phyloP scores from a whole-genome alignment of 2,113 vertebrate species.

The Chloebia gouldiae region DNA sequence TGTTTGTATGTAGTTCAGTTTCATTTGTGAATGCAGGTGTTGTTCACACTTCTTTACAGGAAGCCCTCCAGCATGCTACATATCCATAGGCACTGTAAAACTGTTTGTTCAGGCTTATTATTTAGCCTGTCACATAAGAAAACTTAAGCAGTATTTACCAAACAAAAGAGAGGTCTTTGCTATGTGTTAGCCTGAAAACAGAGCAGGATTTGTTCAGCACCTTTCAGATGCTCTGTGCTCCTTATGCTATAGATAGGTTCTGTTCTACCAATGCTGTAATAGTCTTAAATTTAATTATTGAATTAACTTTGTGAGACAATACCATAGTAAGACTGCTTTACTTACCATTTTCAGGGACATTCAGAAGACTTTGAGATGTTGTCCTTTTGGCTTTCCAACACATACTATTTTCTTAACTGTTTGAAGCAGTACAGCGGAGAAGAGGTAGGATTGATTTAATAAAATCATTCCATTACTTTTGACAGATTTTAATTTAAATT shows the following conservation, averaged over 20 bases:
- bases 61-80: background rate
- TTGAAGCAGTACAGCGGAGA: slow-evolving; percentile 98
- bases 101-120: background rate
- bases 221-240: background rate
- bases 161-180: background rate
- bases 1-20: background rate
- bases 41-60: background rate
- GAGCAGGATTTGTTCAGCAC: background rate
- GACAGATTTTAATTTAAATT: background rate
- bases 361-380: slow-evolving; percentile 88
- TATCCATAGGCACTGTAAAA: background rate
- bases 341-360: slow-evolving; percentile 76
- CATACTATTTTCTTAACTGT: slow-evolving; percentile 90
- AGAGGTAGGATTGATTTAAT: slow-evolving; percentile 77
- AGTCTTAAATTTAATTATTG: background rate
- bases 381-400: slow-evolving; percentile 96
- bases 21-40: background rate
- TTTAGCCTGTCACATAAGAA: background rate
- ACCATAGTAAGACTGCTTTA: background rate
- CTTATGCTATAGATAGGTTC: background rate
- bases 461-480: background rate
- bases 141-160: background rate
- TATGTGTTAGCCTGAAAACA: background rate
- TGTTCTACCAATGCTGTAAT: background rate
- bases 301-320: background rate